Evolutionary conservation across 1,140 invertebrate species (phyloP).

Genomic region (Procambarus clarkii): DNA sequence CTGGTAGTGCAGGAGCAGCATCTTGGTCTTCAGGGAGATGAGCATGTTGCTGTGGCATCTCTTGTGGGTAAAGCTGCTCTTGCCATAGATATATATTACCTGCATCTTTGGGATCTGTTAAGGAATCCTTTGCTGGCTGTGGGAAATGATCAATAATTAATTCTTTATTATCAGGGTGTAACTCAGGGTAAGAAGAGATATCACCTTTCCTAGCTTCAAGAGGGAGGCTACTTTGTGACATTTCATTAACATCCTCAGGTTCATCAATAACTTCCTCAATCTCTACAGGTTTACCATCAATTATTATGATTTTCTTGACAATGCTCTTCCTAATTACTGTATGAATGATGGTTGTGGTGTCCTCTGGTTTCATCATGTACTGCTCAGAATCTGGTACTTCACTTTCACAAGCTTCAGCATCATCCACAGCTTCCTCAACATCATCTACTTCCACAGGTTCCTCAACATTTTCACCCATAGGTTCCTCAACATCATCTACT

Average conservation of each 20-base stretch:
- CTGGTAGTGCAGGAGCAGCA: neutral
- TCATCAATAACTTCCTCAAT: slow-evolving; percentile 46
- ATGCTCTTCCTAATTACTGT: slow-evolving; percentile 12
- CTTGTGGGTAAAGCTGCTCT: slow-evolving; percentile 35
- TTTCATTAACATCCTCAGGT: slow-evolving; percentile 41
- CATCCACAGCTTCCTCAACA: slow-evolving; percentile 24
- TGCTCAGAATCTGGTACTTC: slow-evolving; percentile 31
- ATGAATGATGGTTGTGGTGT: slow-evolving; percentile 11
- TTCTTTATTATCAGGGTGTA: slow-evolving; percentile 29
- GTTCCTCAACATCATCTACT: slow-evolving; percentile 20
- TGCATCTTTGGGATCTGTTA: slow-evolving; percentile 39
- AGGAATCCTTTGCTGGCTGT: slow-evolving; percentile 64
- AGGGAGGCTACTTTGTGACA: slow-evolving; percentile 8
- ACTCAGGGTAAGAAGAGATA: slow-evolving; percentile 20
- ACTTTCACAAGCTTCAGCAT: neutral
- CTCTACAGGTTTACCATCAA: slow-evolving; percentile 56
- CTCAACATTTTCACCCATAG: neutral
- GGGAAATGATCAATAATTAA: slow-evolving; percentile 65
- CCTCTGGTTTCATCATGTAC: neutral
- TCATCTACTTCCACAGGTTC: slow-evolving; percentile 34
- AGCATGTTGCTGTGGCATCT: neutral
- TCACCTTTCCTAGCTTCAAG: slow-evolving; percentile 42
- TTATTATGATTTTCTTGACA: slow-evolving; percentile 48
- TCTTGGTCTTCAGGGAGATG: slow-evolving; percentile 5
- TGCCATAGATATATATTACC: slow-evolving; percentile 28